Percentiles rank a stretch among this genome's conserved stretches.
These are phyloP conservation scores for Cairina moschata DNA, from an alignment of 2,113 vertebrate genomes.

Conservation along the genomic window DNA sequence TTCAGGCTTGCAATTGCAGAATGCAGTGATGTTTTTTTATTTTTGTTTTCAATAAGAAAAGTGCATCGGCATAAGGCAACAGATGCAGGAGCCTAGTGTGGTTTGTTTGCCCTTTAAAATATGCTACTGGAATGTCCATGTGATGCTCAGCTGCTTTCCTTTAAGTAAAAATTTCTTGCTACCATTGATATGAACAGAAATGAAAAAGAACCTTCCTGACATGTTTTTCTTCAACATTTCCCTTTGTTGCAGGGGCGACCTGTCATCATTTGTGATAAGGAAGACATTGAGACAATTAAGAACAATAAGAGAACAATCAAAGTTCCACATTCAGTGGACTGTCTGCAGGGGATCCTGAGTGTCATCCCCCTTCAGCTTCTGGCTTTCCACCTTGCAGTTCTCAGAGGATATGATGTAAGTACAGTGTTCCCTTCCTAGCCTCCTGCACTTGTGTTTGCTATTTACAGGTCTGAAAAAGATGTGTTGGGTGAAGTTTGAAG, in stretches of 20 bases:
- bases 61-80: background rate
- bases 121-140: rapidly evolving
- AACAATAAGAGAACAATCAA: slow-evolving; percentile 92
- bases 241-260: slow-evolving; percentile 86
- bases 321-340: slow-evolving; percentile 96
- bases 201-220: background rate
- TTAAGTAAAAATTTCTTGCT: background rate
- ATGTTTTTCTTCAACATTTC: background rate
- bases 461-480: background rate
- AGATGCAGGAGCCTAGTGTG: background rate
- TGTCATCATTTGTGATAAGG: slow-evolving; percentile 95
- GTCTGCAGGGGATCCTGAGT: slow-evolving; percentile 94
- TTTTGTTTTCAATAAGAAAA: background rate
- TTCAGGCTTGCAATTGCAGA: background rate
- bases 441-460: rapidly evolving
- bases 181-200: background rate
- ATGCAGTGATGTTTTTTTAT: background rate
- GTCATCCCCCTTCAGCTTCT: slow-evolving; percentile 97
- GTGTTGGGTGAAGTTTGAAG: background rate
- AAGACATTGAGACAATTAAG: slow-evolving; percentile 94
- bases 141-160: background rate
- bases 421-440: background rate
- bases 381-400: slow-evolving; percentile 96
- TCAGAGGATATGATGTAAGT: slow-evolving; percentile 95
- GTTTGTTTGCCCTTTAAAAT: background rate